Conservation (phyloP, 2,888 invertebrate genomes). For the Ptilodon capucinus region DNA sequence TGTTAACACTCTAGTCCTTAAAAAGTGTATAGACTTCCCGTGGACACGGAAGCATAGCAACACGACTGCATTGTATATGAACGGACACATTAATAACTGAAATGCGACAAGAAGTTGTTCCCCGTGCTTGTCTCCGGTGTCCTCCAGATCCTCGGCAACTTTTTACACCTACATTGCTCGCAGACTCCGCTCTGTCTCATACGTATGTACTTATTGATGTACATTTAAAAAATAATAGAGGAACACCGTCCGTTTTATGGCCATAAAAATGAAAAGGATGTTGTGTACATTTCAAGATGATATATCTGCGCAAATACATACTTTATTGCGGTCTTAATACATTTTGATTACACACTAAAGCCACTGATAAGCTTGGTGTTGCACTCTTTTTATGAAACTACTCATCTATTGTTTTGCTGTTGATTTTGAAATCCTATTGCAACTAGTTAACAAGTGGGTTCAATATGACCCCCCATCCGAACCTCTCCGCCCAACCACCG, state of each 20-base stretch:
- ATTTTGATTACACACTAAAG: background rate
- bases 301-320: no score
- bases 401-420: background rate
- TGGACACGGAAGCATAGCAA: conserved; percentile 31
- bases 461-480: no score
- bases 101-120: conserved; percentile 37
- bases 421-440: background rate
- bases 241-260: background rate
- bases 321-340: background rate
- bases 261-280: background rate
- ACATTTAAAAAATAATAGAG: background rate
- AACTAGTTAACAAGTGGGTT: background rate
- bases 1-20: conserved; percentile 14
- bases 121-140: conserved; percentile 23
- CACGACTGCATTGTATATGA: conserved; percentile 24
- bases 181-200: conserved; percentile 4
- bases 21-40: conserved; percentile 19
- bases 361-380: background rate
- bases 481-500: no score
- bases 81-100: conserved; percentile 40
- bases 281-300: background rate
- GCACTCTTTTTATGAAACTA: background rate
- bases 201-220: background rate
- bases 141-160: conserved; percentile 36
- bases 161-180: conserved; percentile 41